Evolutionary conservation across 2,888 invertebrate genomes (phyloP).

Genomic region (Leptarthrus brevirostris): DNA sequence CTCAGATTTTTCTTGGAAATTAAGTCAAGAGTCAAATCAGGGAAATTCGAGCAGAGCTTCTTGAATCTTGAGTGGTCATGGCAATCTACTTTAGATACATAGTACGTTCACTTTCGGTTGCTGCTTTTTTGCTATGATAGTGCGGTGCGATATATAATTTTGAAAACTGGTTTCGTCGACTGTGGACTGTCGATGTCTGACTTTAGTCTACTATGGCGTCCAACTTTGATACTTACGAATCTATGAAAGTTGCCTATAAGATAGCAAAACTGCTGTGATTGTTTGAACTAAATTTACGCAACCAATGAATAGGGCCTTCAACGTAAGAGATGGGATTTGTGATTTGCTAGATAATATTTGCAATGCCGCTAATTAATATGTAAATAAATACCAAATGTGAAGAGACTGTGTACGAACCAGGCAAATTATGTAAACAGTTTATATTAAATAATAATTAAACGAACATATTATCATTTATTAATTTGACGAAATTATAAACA

Average conservation of each 20-base stretch:
- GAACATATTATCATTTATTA: no score
- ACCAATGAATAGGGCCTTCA: not conserved
- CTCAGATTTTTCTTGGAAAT: not conserved
- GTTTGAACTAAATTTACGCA: slow-evolving; percentile 5
- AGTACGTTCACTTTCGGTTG: slow-evolving; percentile 38
- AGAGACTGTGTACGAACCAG: no score
- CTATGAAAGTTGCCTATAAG: slow-evolving; percentile 1
- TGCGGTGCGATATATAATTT: not conserved
- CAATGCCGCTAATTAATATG: no score
- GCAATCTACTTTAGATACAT: not conserved
- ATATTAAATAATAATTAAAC: no score
- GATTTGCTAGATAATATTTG: no score
- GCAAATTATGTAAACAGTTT: no score
- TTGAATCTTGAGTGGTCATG: slow-evolving; percentile 29
- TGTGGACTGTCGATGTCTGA: not conserved
- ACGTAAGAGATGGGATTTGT: not conserved
- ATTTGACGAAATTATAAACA: no score
- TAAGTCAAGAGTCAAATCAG: not conserved
- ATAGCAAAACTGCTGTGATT: not conserved
- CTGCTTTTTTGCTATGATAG: not conserved
- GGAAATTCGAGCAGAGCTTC: not conserved
- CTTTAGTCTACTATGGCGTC: not conserved
- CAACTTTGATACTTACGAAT: not conserved
- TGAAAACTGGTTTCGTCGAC: not conserved
- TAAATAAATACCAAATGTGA: no score